Evolutionary conservation across 2,888 invertebrate species (phyloP).

Genomic region (Zonitis immaculata): DNA sequence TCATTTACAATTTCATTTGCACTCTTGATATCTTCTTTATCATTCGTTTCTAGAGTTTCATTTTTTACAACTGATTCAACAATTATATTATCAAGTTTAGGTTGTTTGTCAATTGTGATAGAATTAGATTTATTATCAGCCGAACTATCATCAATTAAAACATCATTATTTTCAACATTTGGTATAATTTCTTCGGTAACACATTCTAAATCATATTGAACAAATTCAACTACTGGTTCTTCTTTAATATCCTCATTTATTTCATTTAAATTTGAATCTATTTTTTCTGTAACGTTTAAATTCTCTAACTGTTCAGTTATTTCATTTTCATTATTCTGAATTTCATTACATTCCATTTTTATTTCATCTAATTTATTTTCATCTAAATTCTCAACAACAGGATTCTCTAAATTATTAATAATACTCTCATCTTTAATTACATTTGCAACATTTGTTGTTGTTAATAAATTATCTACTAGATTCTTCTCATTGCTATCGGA

Average conservation of each 20-base stretch:
- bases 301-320: conserved; percentile 19
- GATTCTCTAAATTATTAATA: background rate
- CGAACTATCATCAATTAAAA: conserved; percentile 15
- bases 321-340: conserved; percentile 4
- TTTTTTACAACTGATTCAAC: background rate
- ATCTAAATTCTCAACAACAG: conserved; percentile 1
- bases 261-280: conserved; percentile 4
- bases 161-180: conserved; percentile 18
- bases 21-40: background rate
- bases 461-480: background rate
- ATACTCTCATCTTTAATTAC: background rate
- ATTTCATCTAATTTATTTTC: conserved; percentile 1
- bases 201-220: conserved; percentile 32
- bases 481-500: background rate
- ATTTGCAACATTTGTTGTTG: background rate
- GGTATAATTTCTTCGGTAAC: conserved; percentile 28
- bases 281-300: conserved; percentile 12
- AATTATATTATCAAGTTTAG: background rate
- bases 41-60: conserved; percentile 3
- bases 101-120: conserved; percentile 1
- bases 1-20: conserved; percentile 6
- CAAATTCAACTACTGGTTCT: conserved; percentile 16
- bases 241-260: conserved; percentile 14
- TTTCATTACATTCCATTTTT: conserved; percentile 8
- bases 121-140: conserved; percentile 2